These are phyloP conservation scores for Akabosia matsudoensis DNA, from an alignment of 1,140 invertebrate species.

Conservation along the genomic window DNA sequence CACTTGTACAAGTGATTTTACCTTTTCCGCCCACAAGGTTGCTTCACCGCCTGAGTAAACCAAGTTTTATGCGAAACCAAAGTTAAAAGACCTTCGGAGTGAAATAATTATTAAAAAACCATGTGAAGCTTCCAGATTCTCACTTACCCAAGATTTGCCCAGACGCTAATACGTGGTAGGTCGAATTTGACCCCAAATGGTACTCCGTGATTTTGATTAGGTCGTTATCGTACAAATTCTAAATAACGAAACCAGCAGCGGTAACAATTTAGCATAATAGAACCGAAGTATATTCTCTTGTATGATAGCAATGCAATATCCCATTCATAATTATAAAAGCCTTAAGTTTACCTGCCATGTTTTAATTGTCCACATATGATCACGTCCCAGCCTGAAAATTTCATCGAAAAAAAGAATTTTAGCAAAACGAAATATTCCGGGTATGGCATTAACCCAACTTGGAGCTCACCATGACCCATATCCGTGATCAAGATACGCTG, in stretches of 20 bases:
- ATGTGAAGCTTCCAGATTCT: not conserved
- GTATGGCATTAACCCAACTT: not conserved
- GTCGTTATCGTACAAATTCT: slow-evolving; percentile 45
- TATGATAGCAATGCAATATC: not conserved
- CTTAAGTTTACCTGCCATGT: slow-evolving; percentile 42
- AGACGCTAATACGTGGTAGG: slow-evolving; percentile 29
- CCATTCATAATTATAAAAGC: too few relatives aligned
- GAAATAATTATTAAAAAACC: too few relatives aligned
- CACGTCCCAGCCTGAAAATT: slow-evolving; percentile 38
- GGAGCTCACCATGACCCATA: slow-evolving; percentile 14
- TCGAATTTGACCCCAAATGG: slow-evolving; percentile 36
- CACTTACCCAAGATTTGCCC: slow-evolving; percentile 6
- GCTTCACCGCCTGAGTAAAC: slow-evolving; percentile 38
- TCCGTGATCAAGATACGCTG: slow-evolving; percentile 49
- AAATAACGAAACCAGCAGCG: too few relatives aligned
- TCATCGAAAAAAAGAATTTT: not conserved
- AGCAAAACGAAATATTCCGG: not conserved
- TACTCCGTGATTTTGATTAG: slow-evolving; percentile 40
- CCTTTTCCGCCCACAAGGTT: slow-evolving; percentile 49
- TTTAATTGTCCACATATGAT: slow-evolving; percentile 44
- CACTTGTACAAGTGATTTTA: slow-evolving; percentile 48
- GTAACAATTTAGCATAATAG: too few relatives aligned
- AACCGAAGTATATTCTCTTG: too few relatives aligned
- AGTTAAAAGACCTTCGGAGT: too few relatives aligned
- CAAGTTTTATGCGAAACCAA: too few relatives aligned